These are phyloP conservation scores for Papilio gigon DNA, from an alignment of 2,888 invertebrate species.

Conservation along the genomic window DNA sequence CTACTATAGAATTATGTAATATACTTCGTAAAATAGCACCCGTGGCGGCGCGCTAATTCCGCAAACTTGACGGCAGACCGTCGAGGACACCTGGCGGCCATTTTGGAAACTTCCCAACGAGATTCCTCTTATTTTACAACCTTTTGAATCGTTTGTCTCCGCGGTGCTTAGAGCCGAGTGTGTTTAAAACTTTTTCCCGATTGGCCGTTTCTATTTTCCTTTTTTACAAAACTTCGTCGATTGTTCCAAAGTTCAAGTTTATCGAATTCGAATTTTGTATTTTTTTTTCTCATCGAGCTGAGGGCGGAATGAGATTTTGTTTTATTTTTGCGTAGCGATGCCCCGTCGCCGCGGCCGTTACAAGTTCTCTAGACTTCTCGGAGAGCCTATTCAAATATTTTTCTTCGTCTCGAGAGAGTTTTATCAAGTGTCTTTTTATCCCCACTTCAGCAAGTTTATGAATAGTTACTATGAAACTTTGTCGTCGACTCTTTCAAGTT, in stretches of 20 bases:
- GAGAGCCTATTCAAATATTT: constrained; percentile 41
- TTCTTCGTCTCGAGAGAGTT: constrained; percentile 36
- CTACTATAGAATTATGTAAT: constrained; percentile 53
- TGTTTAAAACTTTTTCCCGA: constrained; percentile 62
- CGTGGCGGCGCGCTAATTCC: constrained; percentile 55
- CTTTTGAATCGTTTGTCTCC: constrained; percentile 50
- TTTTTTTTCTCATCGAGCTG: constrained; percentile 38
- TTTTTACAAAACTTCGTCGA: constrained; percentile 51
- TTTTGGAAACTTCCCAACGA: constrained; percentile 61
- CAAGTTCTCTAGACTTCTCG: constrained; percentile 36
- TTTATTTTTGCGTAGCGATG: constrained; percentile 31
- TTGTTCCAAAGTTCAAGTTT: constrained; percentile 45
- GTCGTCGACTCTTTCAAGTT: constrained; percentile 9
- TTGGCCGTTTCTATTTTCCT: constrained; percentile 61
- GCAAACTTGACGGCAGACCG: constrained; percentile 52
- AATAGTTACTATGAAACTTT: constrained; percentile 37
- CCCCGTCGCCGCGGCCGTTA: constrained; percentile 30
- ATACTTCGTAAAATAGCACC: constrained; percentile 53
- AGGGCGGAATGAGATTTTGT: constrained; percentile 31
- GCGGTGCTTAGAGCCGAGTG: constrained; percentile 55
- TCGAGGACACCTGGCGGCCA: constrained; percentile 64
- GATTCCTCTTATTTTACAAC: constrained; percentile 53
- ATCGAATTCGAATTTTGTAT: constrained; percentile 46
- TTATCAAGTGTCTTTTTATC: constrained; percentile 36
- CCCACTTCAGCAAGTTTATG: constrained; percentile 37